A percentile compares a stretch with the other conserved stretches of the same genome.
Evolutionary conservation across 2,888 invertebrate species (phyloP).

Genomic region (Nysson spinosus): DNA sequence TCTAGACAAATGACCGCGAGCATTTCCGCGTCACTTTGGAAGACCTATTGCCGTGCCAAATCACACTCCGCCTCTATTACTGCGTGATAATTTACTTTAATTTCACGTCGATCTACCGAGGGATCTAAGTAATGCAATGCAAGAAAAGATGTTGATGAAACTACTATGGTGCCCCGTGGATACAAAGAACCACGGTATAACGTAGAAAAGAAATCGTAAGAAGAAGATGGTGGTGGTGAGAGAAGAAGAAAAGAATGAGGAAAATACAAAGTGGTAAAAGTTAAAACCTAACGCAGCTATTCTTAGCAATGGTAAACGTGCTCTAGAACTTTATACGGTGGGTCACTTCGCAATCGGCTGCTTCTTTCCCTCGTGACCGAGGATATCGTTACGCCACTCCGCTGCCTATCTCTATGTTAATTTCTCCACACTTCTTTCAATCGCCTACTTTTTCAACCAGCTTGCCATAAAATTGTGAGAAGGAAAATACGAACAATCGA

Average conservation of each 20-base stretch:
- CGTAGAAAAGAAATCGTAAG: no score
- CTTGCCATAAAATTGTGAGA: background rate
- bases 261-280: background rate
- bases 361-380: constrained; percentile 9
- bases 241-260: background rate
- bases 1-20: no score
- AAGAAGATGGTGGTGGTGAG: background rate
- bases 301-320: constrained; percentile 22
- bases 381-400: constrained; percentile 23
- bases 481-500: background rate
- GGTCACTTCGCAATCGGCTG: constrained; percentile 21
- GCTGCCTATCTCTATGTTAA: constrained; percentile 19
- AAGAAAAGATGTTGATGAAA: no score
- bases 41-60: no score
- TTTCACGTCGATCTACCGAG: no score
- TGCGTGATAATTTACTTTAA: no score
- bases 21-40: no score
- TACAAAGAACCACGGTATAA: no score
- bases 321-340: constrained; percentile 17
- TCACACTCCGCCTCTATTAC: no score
- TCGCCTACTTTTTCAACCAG: constrained; percentile 11
- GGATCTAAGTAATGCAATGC: no score
- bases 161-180: no score
- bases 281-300: constrained; percentile 28
- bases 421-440: constrained; percentile 13